Conservation (phyloP, 1,140 invertebrate species). For the Medauroidea extradentata region DNA sequence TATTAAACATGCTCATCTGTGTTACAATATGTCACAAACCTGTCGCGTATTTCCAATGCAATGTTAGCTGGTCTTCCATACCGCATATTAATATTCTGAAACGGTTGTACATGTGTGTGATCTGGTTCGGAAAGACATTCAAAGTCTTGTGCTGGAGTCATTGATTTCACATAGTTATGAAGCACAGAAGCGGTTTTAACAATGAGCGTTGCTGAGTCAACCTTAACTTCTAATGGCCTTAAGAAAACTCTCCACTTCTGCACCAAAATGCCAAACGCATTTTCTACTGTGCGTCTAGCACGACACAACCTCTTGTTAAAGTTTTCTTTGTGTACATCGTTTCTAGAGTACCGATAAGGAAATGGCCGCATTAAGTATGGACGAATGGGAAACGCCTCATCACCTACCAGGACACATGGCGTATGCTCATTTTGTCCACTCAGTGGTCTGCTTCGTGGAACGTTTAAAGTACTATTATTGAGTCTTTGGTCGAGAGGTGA, state of each 20-base stretch:
- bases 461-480: constrained; percentile 26
- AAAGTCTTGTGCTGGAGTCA: too few species aligned
- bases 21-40: too few species aligned
- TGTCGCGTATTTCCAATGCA: too few species aligned
- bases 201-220: constrained; percentile 17
- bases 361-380: constrained; percentile 15
- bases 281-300: constrained; percentile 36
- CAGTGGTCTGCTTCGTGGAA: not conserved
- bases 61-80: too few species aligned
- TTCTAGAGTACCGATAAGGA: not conserved
- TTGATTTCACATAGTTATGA: constrained; percentile 24
- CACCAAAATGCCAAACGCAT: constrained; percentile 39
- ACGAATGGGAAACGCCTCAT: constrained; percentile 19
- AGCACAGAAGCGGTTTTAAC: constrained; percentile 26
- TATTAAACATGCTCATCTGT: too few species aligned
- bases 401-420: constrained; percentile 17
- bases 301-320: constrained; percentile 33
- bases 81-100: too few species aligned
- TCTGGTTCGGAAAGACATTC: too few species aligned
- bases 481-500: not conserved
- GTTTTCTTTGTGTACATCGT: constrained; percentile 18
- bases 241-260: constrained; percentile 22
- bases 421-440: not conserved
- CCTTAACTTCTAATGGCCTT: constrained; percentile 22
- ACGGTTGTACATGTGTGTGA: too few species aligned